phyloP scores from a whole-genome alignment of 2,888 invertebrate genomes.

The Sarcophaga variegata region DNA sequence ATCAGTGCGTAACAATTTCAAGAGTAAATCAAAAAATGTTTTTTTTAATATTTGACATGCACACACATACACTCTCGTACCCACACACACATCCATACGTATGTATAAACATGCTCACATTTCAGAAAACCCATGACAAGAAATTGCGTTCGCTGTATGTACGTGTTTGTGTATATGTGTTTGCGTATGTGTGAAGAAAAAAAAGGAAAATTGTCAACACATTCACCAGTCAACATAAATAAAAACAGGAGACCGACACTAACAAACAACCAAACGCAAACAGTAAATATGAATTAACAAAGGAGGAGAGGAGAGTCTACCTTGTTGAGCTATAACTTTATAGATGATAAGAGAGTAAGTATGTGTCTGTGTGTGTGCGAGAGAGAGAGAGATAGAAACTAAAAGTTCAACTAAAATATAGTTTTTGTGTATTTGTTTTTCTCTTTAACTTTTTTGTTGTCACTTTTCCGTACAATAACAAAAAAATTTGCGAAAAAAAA shows the following conservation, averaged over 20 bases:
- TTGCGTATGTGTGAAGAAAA: conserved; percentile 13
- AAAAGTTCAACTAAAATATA: conserved; percentile 18
- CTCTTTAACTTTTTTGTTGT: conserved; percentile 16
- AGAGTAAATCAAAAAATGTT: conserved; percentile 33
- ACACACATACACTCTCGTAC: conserved; percentile 2
- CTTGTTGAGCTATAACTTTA: too few relatives aligned
- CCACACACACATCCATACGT: too few relatives aligned
- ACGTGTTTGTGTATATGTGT: neutral
- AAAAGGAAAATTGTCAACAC: conserved; percentile 63
- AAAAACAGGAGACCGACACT: conserved; percentile 7
- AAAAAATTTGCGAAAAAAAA: neutral
- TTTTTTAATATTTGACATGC: neutral
- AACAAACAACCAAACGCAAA: neutral
- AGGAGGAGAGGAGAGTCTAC: conserved; percentile 1
- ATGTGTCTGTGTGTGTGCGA: too few relatives aligned
- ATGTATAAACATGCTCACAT: neutral
- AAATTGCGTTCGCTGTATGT: neutral
- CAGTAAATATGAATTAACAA: conserved; percentile 20
- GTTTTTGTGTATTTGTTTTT: conserved; percentile 55
- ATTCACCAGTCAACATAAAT: conserved; percentile 57
- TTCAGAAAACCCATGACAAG: neutral
- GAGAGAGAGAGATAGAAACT: too few relatives aligned
- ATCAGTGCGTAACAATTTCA: conserved; percentile 65
- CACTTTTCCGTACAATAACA: neutral
- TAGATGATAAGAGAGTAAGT: neutral